phyloP scores from a whole-genome alignment of 2,113 vertebrate genomes.

The Pollimyrus isidori region DNA sequence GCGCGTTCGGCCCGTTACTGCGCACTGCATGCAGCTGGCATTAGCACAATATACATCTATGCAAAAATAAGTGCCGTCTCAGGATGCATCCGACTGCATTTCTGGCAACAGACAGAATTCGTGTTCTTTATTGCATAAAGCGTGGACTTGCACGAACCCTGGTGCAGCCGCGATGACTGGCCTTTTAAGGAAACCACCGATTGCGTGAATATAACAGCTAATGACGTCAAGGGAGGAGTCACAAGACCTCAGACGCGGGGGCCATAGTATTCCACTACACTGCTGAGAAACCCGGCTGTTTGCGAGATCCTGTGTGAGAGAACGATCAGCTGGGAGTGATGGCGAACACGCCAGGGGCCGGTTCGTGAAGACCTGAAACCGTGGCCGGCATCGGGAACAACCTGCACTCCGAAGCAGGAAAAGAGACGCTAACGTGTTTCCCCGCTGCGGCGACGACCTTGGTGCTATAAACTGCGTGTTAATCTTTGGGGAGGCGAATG shows the following conservation, averaged over 20 bases:
- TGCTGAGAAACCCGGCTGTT: constrained; percentile 18
- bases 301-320: background rate
- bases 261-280: constrained; percentile 11
- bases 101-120: background rate
- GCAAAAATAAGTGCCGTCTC: background rate
- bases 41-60: background rate
- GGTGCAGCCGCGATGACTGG: background rate
- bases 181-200: constrained; percentile 20
- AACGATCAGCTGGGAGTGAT: constrained; percentile 48
- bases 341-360: constrained; percentile 42
- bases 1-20: background rate
- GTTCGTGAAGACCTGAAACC: constrained; percentile 34
- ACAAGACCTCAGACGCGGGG: constrained; percentile 10
- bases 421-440: background rate
- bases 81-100: background rate
- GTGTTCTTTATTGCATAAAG: background rate
- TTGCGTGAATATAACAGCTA: constrained; percentile 11
- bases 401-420: background rate
- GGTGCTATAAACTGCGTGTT: background rate
- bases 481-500: constrained; percentile 19
- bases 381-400: background rate
- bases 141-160: background rate
- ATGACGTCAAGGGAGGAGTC: constrained; percentile 24
- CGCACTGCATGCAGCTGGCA: background rate
- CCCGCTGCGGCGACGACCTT: background rate